Evolutionary conservation across 2,888 invertebrate species (phyloP).

Genomic region (Chalcis sispes): DNA sequence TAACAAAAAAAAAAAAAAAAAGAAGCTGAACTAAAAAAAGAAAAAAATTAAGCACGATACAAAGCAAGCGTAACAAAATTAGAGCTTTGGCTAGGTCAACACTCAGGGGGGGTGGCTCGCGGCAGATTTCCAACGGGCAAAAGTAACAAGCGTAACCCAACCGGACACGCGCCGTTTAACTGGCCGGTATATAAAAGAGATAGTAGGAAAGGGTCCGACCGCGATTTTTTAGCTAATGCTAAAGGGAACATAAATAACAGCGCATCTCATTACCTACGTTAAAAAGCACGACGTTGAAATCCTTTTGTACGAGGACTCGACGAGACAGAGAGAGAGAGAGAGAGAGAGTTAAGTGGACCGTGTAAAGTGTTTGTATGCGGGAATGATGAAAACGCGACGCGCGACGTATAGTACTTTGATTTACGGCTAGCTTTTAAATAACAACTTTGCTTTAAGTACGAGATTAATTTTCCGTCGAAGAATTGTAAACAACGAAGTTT

Average conservation of each 20-base stretch:
- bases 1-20: slow-evolving; percentile 21
- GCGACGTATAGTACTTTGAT: too few relatives aligned
- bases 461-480: too few relatives aligned
- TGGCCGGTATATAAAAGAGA: slow-evolving; percentile 32
- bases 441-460: too few relatives aligned
- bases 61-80: background rate
- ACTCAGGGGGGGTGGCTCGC: background rate
- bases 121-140: background rate
- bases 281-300: background rate
- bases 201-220: slow-evolving; percentile 3
- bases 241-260: slow-evolving; percentile 36
- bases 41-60: slow-evolving; percentile 10
- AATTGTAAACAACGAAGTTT: too few relatives aligned
- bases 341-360: too few relatives aligned
- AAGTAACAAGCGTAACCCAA: slow-evolving; percentile 44
- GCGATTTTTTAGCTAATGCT: slow-evolving; percentile 11
- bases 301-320: slow-evolving; percentile 22
- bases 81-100: background rate
- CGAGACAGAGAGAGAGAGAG: too few relatives aligned
- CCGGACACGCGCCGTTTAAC: slow-evolving; percentile 35
- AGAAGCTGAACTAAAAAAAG: background rate
- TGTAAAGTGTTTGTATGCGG: too few relatives aligned
- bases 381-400: too few relatives aligned
- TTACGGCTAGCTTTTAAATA: too few relatives aligned
- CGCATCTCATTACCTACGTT: slow-evolving; percentile 41